Base-by-base conservation (phyloP, 2,797 vertebrate species). In the Pseudopleuronectes americanus region DNA sequence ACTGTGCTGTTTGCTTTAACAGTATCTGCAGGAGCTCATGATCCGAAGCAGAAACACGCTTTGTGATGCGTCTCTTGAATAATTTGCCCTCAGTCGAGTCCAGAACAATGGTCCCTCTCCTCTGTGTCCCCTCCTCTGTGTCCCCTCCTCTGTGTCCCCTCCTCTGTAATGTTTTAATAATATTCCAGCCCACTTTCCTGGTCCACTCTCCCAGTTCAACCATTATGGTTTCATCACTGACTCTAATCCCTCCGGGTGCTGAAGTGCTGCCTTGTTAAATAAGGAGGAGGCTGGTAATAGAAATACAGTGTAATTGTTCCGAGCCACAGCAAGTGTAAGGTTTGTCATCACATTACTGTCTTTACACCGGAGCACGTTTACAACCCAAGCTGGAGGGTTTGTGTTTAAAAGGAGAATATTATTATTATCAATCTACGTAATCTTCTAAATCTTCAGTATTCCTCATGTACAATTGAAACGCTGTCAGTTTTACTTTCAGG, bases 191-290 rank as follows among this genome's bases (percentile, higher is more conserved):
- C 80, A 85, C 84, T 79, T 78, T 65, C 74, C 85, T 79, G 76
- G 87, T 88, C 75, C 68, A 59, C 78, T 87, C 82, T 90, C 84
- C 84, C 89, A 89, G 88, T 91, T 81, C 83, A 85, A 71, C 79
- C 86, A 63, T 89, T 90, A 90, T 91, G 87, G 89, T 85, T 88
- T 89, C 88, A 89, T 93, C 89, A 80, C 74, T 59, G 76, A 68
- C 69, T 82, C 80, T 87, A 89, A 91, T 92, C 80, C 84, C 85
- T 81, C 76, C 84, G 85, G 87, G 86, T 84, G 83, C 84, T 84
- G 81, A 83, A 86, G 85, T 84, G 86, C 83, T 76, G 90, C 92
- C 86, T 90, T 91, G 89, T 91, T 90, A 84, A 90, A 88, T 86
- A 79, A 81, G 71, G 58, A 83, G 80, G 77, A 84, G 79, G 87